Evolutionary conservation across 2,888 invertebrate species (phyloP).

Genomic region (Drosophila meridiana): DNA sequence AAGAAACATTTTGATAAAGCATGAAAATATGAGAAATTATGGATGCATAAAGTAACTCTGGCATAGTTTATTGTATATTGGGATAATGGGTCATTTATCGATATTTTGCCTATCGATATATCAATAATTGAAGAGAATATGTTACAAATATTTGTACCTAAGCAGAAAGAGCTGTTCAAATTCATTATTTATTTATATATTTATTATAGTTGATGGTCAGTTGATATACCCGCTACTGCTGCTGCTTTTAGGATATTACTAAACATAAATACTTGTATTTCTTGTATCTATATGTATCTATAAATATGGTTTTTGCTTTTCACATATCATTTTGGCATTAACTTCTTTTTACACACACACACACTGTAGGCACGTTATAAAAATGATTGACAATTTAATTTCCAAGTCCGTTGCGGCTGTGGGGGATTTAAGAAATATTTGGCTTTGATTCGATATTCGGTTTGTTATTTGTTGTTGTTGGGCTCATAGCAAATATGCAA

Average conservation of each 20-base stretch:
- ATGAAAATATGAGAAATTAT: background rate
- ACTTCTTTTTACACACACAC: conserved; percentile 66
- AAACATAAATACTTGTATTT: conserved; percentile 56
- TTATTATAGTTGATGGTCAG: background rate
- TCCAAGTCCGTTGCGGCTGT: conserved; percentile 59
- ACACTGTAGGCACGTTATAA: conserved; percentile 63
- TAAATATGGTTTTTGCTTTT: conserved; percentile 47
- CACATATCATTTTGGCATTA: conserved; percentile 76
- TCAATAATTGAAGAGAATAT: background rate
- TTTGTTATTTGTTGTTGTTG: conserved; percentile 51
- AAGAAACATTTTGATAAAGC: background rate
- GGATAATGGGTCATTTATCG: too few relatives aligned
- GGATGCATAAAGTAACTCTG: background rate
- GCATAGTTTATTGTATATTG: too few relatives aligned
- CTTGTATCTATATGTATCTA: conserved; percentile 37
- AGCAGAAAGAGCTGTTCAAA: background rate
- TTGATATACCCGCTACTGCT: background rate
- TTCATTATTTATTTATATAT: too few relatives aligned
- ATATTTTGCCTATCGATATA: background rate
- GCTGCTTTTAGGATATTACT: conserved; percentile 19
- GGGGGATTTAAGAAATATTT: conserved; percentile 74
- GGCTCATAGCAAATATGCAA: conserved; percentile 70
- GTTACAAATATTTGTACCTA: background rate
- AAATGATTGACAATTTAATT: conserved; percentile 84
- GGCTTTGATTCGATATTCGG: conserved; percentile 56